A percentile compares a stretch with the other conserved stretches of the same genome.
Conservation (phyloP, 2,888 invertebrate species). For the Tenthredo notha region DNA sequence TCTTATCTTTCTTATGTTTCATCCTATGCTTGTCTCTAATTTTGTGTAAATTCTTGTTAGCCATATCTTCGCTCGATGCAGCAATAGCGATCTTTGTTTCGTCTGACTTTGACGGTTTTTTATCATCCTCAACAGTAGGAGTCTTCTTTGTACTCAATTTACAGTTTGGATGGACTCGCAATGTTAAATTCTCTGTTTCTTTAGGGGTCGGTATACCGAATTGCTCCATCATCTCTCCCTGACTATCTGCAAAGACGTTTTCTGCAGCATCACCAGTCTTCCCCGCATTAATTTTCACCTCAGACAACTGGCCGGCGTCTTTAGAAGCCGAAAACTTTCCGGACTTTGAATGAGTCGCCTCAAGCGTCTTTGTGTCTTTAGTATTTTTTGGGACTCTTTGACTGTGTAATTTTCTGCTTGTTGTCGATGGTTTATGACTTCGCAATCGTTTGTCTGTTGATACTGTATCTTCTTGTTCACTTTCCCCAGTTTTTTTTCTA, state of each 20-base stretch:
- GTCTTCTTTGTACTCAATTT: not conserved
- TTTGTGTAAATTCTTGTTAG: conserved; percentile 22
- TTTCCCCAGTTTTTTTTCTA: not conserved
- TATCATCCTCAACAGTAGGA: not conserved
- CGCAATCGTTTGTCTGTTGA: not conserved
- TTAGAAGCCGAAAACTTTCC: not conserved
- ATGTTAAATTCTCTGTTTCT: not conserved
- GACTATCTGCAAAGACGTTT: not conserved
- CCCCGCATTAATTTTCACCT: not conserved
- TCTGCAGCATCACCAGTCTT: not conserved
- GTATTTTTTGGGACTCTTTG: not conserved
- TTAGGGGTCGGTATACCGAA: not conserved
- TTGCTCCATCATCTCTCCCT: not conserved
- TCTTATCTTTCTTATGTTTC: conserved; percentile 61
- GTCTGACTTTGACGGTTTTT: not conserved
- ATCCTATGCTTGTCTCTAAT: conserved; percentile 48
- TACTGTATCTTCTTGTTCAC: not conserved
- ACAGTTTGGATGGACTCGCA: not conserved
- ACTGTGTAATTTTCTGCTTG: not conserved
- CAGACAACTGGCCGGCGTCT: not conserved
- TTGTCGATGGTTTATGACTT: not conserved
- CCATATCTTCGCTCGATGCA: not conserved
- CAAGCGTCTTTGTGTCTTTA: not conserved
- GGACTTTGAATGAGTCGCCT: not conserved
- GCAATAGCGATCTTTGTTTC: not conserved